Conservation (phyloP, 2,888 invertebrate species). For the Odontocolon sp. region DNA sequence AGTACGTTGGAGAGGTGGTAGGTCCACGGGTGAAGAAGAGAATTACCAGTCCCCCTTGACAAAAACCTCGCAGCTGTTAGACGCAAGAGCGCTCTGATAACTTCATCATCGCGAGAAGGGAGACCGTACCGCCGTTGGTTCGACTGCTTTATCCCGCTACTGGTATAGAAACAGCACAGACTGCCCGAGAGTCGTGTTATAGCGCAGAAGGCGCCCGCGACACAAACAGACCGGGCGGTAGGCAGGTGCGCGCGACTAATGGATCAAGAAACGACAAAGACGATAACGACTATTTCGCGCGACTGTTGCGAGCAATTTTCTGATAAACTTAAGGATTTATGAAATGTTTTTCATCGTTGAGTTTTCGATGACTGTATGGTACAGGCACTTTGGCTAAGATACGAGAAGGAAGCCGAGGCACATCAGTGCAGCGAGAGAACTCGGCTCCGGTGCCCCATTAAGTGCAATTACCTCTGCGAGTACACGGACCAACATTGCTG, state of each 20-base stretch:
- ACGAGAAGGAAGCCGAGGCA: background rate
- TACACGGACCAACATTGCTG: constrained; percentile 34
- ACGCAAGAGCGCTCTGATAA: constrained; percentile 64
- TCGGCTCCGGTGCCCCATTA: constrained; percentile 60
- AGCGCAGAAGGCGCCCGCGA: background rate
- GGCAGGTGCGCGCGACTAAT: constrained; percentile 60
- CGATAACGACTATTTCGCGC: constrained; percentile 40
- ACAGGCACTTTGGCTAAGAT: background rate
- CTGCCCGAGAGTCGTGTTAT: constrained; percentile 21
- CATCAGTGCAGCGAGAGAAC: background rate
- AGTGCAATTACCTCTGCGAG: constrained; percentile 67
- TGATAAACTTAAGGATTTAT: background rate
- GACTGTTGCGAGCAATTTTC: constrained; percentile 34
- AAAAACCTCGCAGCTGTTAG: constrained; percentile 65
- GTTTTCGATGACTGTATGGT: background rate
- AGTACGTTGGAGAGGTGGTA: constrained; percentile 36
- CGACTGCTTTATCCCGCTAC: constrained; percentile 1
- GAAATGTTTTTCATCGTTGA: background rate
- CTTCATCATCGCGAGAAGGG: constrained; percentile 61
- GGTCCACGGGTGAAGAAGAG: constrained; percentile 53
- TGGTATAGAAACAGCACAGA: constrained; percentile 36
- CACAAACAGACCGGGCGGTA: constrained; percentile 23
- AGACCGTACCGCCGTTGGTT: constrained; percentile 7
- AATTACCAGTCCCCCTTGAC: constrained; percentile 50
- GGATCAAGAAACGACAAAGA: constrained; percentile 31